Percentiles rank a stretch among this genome's conserved stretches.
Evolutionary conservation across 2,113 vertebrate species (phyloP).

Genomic region (Apeltes quadracus): DNA sequence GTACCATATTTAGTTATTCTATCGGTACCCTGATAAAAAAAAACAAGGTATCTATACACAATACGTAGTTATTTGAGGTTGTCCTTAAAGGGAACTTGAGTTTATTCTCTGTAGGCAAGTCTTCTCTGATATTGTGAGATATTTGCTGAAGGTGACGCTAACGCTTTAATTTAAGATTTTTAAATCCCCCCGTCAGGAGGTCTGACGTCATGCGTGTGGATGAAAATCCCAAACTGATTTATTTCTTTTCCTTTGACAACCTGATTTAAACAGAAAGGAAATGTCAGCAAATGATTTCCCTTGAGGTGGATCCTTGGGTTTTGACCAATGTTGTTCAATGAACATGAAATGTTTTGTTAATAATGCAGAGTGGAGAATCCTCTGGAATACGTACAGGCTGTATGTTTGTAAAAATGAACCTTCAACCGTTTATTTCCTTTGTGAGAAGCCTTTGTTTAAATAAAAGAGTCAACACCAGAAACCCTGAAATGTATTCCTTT

Average conservation of each 20-base stretch:
- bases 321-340: too few species aligned
- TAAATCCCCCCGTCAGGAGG: too few species aligned
- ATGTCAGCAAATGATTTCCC: background rate
- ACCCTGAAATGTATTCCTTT: conserved; percentile 79
- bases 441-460: background rate
- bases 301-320: too few species aligned
- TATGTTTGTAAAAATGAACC: background rate
- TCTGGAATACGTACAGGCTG: background rate
- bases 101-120: background rate
- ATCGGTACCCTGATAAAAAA: background rate
- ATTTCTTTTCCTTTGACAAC: background rate
- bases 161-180: background rate
- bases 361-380: too few species aligned
- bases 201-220: too few species aligned
- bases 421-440: background rate
- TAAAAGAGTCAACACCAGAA: conserved; percentile 48
- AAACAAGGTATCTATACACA: too few species aligned
- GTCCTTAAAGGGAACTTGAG: background rate
- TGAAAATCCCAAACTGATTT: too few species aligned
- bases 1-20: too few species aligned
- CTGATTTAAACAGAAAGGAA: background rate
- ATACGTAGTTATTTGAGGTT: too few species aligned
- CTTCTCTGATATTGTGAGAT: background rate
- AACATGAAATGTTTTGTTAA: too few species aligned
- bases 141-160: background rate